Evolutionary conservation across 2,113 vertebrate genomes (phyloP), one percentile per base, ranked within the genome.

Genomic region (Pomatostomus ruficeps): DNA sequence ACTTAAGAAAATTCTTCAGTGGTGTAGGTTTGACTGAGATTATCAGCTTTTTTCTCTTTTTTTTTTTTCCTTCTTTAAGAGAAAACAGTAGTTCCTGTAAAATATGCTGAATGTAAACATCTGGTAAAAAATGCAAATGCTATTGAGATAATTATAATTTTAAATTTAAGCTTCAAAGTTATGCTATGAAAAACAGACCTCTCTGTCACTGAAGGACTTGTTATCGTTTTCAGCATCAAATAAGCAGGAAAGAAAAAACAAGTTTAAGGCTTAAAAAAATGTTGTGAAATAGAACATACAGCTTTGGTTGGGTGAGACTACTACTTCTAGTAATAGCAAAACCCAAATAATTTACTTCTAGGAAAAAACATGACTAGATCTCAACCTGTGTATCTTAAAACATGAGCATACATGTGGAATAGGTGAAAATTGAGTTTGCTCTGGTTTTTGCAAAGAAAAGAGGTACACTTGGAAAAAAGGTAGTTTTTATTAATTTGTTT

Each of bases 401-500:
- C 1, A 35, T 6, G 2, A 29, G 6, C 14, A 18, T 57, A 42
- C 5, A 19, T 16, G 12, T 45, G 5, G 9, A 10, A n/a, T 20
- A 87, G 9, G 13, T 73, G 35, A 63, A 52, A 83, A 59, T 29
- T 74, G 13, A 38, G 8, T 11, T 61, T 71, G 26, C 3, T 28
- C 7, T 43, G 13, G 0, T 36, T 62, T 78, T 76, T 57, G 5
- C 18, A 40, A 55, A 51, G 18, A 57, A 59, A 68, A 28, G 8
- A n/a, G 2, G 51, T 33, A 45, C 6, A 21, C 14, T 33, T 22
- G 26, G 4, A 22, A 67, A 67, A 45, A 24, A 21, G 3, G 2
- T 22, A 24, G 2, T 5, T 54, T 48, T 59, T 52, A 2, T 48
- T 31, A 12, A 2, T 48, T 88, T 65, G 1, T 0, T 31, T 77